phyloP scores from a whole-genome alignment of 2,113 vertebrate species.

The Chloebia gouldiae region DNA sequence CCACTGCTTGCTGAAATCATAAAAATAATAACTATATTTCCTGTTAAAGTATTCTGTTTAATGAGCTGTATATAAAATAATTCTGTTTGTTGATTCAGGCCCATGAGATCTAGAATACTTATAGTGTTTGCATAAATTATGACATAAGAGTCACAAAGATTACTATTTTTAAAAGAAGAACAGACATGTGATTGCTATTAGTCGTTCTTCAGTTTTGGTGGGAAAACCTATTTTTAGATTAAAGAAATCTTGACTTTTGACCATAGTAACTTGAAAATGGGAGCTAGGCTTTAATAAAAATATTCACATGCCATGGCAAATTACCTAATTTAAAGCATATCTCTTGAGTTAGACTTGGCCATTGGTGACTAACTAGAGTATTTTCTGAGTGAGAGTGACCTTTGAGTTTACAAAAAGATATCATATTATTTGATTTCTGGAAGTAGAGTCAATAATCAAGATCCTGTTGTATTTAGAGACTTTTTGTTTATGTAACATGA shows the following conservation, averaged over 20 bases:
- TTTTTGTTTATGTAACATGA: neutral
- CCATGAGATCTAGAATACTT: neutral
- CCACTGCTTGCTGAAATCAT: neutral
- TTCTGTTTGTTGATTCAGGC: neutral
- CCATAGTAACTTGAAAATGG: neutral
- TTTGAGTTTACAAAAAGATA: neutral
- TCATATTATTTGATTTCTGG: neutral
- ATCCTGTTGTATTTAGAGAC: neutral
- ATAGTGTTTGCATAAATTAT: neutral
- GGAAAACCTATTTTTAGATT: neutral
- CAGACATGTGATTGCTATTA: neutral
- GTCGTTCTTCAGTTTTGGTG: neutral
- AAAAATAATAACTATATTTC: neutral
- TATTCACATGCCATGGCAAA: neutral
- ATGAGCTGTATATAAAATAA: neutral
- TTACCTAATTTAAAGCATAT: neutral
- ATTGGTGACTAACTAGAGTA: neutral
- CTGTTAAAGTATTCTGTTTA: neutral
- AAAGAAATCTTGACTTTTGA: neutral
- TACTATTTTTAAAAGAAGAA: neutral
- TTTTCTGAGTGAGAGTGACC: neutral
- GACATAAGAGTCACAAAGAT: neutral
- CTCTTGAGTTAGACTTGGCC: neutral
- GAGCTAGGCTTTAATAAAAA: neutral
- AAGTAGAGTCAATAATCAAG: neutral